Conservation (phyloP, 2,888 invertebrate genomes). For the Pollenia griseotomentosa region DNA sequence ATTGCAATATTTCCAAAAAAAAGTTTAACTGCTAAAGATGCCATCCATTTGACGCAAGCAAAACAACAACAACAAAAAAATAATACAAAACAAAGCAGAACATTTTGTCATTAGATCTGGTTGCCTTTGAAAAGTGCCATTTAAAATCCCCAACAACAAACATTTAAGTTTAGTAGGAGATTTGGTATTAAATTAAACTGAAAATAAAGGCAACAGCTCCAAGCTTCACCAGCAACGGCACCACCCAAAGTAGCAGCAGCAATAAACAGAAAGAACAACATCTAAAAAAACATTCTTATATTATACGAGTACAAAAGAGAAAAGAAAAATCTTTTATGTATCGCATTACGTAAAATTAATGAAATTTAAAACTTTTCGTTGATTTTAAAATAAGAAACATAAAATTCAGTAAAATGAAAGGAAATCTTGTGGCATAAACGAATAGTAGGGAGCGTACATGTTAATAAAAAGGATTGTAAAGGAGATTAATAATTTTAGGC, state of each 20-base stretch:
- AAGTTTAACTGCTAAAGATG: conserved; percentile 45
- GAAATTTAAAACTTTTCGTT: conserved; percentile 63
- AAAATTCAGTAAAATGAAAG: conserved; percentile 24
- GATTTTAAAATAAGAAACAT: conserved; percentile 29
- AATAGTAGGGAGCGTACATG: neutral
- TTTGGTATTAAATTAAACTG: conserved; percentile 49
- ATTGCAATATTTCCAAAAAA: conserved; percentile 52
- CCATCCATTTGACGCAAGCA: conserved; percentile 10
- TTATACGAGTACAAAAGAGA: neutral
- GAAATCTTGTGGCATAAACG: conserved; percentile 3
- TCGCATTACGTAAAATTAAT: conserved; percentile 63
- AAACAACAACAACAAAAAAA: neutral
- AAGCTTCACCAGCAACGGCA: conserved; percentile 5
- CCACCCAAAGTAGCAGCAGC: neutral
- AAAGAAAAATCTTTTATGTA: conserved; percentile 27
- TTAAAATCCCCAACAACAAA: conserved; percentile 19
- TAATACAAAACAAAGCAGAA: conserved; percentile 18
- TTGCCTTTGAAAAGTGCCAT: conserved; percentile 22
- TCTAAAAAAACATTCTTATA: conserved; percentile 12
- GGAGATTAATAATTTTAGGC: neutral
- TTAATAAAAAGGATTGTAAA: neutral
- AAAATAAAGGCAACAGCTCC: conserved; percentile 18
- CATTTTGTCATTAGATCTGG: conserved; percentile 32
- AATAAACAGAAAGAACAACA: conserved; percentile 10
- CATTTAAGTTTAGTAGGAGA: conserved; percentile 31